A percentile compares a stretch with the other conserved stretches of the same genome.
Conservation (phyloP, 2,797 vertebrate genomes). For the Crenichthys baileyi region DNA sequence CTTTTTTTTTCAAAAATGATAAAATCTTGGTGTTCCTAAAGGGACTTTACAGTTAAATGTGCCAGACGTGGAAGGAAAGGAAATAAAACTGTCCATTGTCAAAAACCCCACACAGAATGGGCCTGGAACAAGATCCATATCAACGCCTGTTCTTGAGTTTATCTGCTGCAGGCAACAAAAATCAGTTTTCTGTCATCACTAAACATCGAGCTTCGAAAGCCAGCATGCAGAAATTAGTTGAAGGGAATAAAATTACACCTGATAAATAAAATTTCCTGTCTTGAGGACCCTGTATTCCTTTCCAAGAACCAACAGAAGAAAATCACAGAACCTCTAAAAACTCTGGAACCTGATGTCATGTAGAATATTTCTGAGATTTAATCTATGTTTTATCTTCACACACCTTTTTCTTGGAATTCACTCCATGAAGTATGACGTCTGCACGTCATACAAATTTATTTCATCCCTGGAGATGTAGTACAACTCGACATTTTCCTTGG, state of each 20-base stretch:
- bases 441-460: conserved; percentile 11
- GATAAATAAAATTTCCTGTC: neutral
- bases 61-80: neutral
- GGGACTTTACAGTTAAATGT: neutral
- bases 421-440: neutral
- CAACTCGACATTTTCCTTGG: conserved; percentile 11
- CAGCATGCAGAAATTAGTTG: neutral
- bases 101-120: neutral
- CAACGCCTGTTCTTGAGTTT: conserved; percentile 7
- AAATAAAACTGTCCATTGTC: neutral
- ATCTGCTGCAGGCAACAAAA: neutral
- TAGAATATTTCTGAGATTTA: neutral
- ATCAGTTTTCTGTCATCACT: neutral
- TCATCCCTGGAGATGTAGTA: conserved; percentile 3
- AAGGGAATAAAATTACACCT: neutral
- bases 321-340: neutral
- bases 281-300: neutral
- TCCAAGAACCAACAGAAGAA: conserved; percentile 20
- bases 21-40: neutral
- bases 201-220: neutral
- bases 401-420: conserved; percentile 21
- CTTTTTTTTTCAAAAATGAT: neutral
- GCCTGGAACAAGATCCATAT: neutral
- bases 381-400: neutral
- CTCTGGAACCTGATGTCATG: neutral